Base-by-base conservation (phyloP, 1,140 invertebrate species). In the Drosophila burlai region DNA sequence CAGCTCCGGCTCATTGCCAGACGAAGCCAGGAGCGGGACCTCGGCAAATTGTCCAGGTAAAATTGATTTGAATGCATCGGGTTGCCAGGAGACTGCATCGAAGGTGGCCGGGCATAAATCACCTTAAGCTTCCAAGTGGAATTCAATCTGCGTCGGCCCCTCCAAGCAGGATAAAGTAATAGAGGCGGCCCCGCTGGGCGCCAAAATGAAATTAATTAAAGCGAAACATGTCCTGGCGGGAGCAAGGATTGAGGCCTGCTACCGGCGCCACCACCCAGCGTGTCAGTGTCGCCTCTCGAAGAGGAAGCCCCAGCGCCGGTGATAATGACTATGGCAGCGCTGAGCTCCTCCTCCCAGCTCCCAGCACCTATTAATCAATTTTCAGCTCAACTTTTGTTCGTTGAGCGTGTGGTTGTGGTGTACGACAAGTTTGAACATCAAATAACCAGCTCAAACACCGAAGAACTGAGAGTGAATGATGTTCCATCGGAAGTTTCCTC, bases 131-230 rank as follows among this genome's bases (percentile, higher is more conserved):
- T 5, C 34, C 40, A 21, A 72, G 68, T 34, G 52, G 52, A 72
- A 72, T 72, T 72, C 67, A 73, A 73, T 73, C 69, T 43, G 45
- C 26, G n/a, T 15, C 21, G 36, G 11, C 18, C 18, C 15, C 13
- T 31, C 36, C 21, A 34, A 38, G 46, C 40, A 55, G 40, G 42
- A 66, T 55, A 57, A 77, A 59, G 71, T 75, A 75, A 66, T 76
- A 40, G 40, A 57, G 42, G 34, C 26, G 46, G 21, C 50, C 52
- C 55, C 34, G 38, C 46, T 36, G 40, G 54, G 78, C 68, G 73
- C 76, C 61, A 74, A 78, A 87, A 89, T 71, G 65, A 80, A 87
- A 89, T 87, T 87, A 89, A 87, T 87, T 87, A 89, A 89, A 78
- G 65, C 72, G 60, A 85, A 81, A 78, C 60, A 76, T 61, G 58